Percentiles rank a stretch among this genome's conserved stretches.
Evolutionary conservation across 53 echinoderm and acorn worm species (phyloP).

Genomic region (Crossaster papposus): DNA sequence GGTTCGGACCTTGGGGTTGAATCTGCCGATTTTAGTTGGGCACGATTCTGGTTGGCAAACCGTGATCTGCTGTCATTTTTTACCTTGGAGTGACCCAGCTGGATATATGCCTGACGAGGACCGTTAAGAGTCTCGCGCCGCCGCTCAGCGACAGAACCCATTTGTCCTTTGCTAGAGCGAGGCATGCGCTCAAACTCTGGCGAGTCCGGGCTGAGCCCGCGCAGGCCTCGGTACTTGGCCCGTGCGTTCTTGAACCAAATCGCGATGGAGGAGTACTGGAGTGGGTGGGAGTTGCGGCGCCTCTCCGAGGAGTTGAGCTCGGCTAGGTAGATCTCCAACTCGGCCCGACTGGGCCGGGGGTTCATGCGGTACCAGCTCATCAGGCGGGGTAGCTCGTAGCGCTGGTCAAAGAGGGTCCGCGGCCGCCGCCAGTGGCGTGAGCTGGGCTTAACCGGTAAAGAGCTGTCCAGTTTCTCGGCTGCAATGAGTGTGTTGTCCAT

Average conservation of each 20-base stretch:
- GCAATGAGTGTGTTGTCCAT: constrained; percentile 84
- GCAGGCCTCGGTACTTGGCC: constrained; percentile 84
- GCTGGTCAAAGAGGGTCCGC: constrained; percentile 88
- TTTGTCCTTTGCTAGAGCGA: constrained; percentile 26
- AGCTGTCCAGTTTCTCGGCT: constrained; percentile 79
- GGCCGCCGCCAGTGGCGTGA: constrained; percentile 74
- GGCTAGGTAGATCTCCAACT: constrained; percentile 89
- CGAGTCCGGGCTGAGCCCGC: constrained; percentile 57
- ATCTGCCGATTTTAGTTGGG: constrained; percentile 20
- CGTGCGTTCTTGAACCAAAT: constrained; percentile 99
- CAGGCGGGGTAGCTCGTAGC: constrained; percentile 84
- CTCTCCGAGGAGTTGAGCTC: constrained; percentile 90
- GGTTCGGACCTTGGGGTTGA: not conserved
- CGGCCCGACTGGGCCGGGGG: constrained; percentile 83
- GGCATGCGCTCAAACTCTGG: constrained; percentile 30
- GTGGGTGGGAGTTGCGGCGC: constrained; percentile 79
- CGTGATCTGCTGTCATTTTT: constrained; percentile 28
- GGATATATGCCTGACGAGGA: constrained; percentile 23
- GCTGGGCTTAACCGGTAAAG: constrained; percentile 59
- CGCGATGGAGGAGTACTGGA: constrained; percentile 98
- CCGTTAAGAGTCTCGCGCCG: constrained; percentile 20
- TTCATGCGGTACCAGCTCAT: constrained; percentile 90
- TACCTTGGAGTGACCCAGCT: constrained; percentile 25
- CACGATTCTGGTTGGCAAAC: constrained; percentile 23
- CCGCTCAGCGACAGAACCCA: constrained; percentile 13